Evolutionary conservation across 92 coral and sea anemone species (phyloP), one percentile per base, ranked within the genome.

Genomic region (Meandrina meandrites): DNA sequence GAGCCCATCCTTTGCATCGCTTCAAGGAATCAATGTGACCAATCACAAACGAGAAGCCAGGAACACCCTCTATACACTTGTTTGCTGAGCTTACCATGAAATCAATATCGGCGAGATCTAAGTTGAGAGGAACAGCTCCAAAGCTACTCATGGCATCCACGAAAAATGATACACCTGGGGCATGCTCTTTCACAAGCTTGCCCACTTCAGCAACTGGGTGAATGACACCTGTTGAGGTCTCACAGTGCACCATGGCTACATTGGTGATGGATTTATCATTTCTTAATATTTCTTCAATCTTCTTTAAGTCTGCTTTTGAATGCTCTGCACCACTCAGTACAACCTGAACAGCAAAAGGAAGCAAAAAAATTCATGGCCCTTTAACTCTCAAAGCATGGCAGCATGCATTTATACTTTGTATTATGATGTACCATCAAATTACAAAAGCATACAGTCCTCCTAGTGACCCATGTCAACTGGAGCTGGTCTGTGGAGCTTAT

Each of bases 81-180:
- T 97, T 97, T 5, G 99, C 99, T 28, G 99, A 97, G 87, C 99
- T 97, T 47, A 97, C 99, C 92, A 97, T 82, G 90, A 93, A 97
- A 75, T 97, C 96, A 67, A 97, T 84, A 76, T 89, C 88, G 15
- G 93, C 91, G 68, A 88, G 86, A 16, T 93, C 91, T 73, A 97
- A 85, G 78, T 97, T 90, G 53, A 97, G 88, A 13, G 99, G 99
- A 74, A 97, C 88, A 24, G 97, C 99, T n/a, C 97, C 99, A 93
- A 97, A 97, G 91, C 99, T 97, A 86, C 99, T 97, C 99, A 97
- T 97, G 78, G 98, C 99, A 84, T 97, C 99, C 0, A 97, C 99
- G 86, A 97, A 95, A 92, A 92, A 97, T n/a, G 92, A 89, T 11
- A 98, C 99, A 31, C 89, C 74, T 6, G 98, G 99, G 3, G 91